These are phyloP conservation scores for Pollenia angustigena DNA, from an alignment of 2,888 invertebrate genomes.

Conservation along the genomic window DNA sequence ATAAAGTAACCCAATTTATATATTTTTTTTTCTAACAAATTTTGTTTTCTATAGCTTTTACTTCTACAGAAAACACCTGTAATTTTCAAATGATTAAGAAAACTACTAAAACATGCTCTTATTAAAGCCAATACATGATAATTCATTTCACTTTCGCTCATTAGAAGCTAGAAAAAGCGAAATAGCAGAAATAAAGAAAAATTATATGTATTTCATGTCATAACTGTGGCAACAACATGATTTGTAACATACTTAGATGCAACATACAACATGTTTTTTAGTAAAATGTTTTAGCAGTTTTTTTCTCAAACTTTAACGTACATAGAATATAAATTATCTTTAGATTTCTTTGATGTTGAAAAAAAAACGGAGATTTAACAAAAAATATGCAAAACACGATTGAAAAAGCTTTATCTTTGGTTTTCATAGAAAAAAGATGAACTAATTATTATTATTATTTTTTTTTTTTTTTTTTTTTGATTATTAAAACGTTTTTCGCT, in stretches of 20 bases:
- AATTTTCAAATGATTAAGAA: conserved; percentile 24
- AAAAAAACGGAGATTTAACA: background rate
- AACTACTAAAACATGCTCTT: conserved; percentile 33
- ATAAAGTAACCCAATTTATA: conserved; percentile 19
- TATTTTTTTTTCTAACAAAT: conserved; percentile 12
- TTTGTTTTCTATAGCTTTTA: background rate
- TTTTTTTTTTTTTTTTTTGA: too few species aligned
- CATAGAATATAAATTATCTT: conserved; percentile 32
- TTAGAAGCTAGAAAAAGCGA: conserved; percentile 67
- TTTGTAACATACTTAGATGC: conserved; percentile 42
- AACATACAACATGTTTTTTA: conserved; percentile 46
- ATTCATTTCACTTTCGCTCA: conserved; percentile 74
- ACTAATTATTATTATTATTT: too few species aligned
- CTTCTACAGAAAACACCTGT: conserved; percentile 34
- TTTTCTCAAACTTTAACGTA: background rate
- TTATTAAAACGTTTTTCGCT: too few species aligned
- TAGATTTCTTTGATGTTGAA: conserved; percentile 7
- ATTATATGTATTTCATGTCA: conserved; percentile 56
- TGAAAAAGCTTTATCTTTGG: background rate
- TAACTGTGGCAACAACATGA: conserved; percentile 56
- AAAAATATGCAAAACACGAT: conserved; percentile 32
- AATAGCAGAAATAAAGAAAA: conserved; percentile 33
- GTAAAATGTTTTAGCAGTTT: conserved; percentile 6
- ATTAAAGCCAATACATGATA: conserved; percentile 40
- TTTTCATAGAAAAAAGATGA: background rate